Percentiles rank a stretch among this genome's conserved stretches.
Evolutionary conservation across 2,797 vertebrate genomes (phyloP).

Genomic region (Eulemur rubriventer): DNA sequence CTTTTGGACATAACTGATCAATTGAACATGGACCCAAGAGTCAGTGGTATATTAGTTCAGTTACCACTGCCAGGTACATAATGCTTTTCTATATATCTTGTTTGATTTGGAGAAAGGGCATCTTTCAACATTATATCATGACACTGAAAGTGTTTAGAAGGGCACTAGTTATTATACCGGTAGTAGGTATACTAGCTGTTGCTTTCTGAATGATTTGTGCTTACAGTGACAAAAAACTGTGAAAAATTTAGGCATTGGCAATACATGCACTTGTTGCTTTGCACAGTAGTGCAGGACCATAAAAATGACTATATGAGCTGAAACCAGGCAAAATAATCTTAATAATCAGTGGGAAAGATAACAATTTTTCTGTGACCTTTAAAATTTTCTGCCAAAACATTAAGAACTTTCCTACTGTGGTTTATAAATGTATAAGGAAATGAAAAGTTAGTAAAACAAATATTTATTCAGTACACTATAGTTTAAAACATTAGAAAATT

Average conservation of each 20-base stretch:
- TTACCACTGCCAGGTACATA: conserved; percentile 93
- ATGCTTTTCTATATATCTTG: not conserved
- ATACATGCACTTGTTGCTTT: not conserved
- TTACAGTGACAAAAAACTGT: not conserved
- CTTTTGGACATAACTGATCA: conserved; percentile 91
- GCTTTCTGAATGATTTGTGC: not conserved
- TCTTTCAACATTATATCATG: not conserved
- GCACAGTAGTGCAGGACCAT: not conserved
- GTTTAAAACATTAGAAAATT: not conserved
- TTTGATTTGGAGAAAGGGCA: not conserved
- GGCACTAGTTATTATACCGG: not conserved
- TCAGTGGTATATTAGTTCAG: conserved; percentile 94
- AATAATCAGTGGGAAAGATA: not conserved
- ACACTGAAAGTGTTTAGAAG: not conserved
- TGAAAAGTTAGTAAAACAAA: not conserved
- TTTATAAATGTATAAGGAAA: not conserved
- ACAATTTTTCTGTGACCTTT: not conserved
- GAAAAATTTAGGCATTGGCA: not conserved
- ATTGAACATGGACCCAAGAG: conserved; percentile 92
- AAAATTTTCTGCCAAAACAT: not conserved
- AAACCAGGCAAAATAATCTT: not conserved
- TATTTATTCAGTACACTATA: not conserved
- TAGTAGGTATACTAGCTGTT: not conserved
- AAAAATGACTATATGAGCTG: not conserved
- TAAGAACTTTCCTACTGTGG: not conserved